Evolutionary conservation across 2,113 vertebrate genomes (phyloP).

Genomic region (Microcebus jonahi): DNA sequence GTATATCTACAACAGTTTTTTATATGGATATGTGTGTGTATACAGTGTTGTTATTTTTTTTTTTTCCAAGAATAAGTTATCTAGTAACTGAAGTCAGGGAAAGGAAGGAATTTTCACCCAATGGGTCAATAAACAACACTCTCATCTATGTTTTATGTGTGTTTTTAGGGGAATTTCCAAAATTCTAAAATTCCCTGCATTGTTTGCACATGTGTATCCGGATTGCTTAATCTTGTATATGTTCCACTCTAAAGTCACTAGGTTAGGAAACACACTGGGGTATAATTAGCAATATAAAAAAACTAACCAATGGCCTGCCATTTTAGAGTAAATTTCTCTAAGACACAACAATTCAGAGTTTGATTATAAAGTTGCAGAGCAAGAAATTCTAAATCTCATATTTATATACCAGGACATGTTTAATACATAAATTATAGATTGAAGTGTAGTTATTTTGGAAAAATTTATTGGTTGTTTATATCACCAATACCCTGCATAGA

Average conservation of each 20-base stretch:
- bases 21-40: neutral
- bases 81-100: constrained; percentile 26
- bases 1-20: neutral
- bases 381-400: neutral
- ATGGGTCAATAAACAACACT: constrained; percentile 27
- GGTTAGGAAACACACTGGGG: constrained; percentile 28
- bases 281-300: constrained; percentile 57
- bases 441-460: neutral
- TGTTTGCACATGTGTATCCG: constrained; percentile 48
- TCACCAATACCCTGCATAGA: neutral
- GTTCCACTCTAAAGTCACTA: constrained; percentile 27
- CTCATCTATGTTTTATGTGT: constrained; percentile 33
- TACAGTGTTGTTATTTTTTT: neutral
- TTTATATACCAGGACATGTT: neutral
- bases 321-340: neutral
- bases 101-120: constrained; percentile 47
- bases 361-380: neutral
- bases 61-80: constrained; percentile 4
- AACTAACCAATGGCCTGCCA: neutral
- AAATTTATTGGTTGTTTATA: neutral
- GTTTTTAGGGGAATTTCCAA: constrained; percentile 58
- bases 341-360: neutral
- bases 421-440: neutral
- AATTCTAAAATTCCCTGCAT: constrained; percentile 33
- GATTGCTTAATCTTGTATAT: constrained; percentile 22